A percentile compares a stretch with the other conserved stretches of the same genome.
phyloP scores from a whole-genome alignment of 1,140 invertebrate species.

The Lepidurus packardi region DNA sequence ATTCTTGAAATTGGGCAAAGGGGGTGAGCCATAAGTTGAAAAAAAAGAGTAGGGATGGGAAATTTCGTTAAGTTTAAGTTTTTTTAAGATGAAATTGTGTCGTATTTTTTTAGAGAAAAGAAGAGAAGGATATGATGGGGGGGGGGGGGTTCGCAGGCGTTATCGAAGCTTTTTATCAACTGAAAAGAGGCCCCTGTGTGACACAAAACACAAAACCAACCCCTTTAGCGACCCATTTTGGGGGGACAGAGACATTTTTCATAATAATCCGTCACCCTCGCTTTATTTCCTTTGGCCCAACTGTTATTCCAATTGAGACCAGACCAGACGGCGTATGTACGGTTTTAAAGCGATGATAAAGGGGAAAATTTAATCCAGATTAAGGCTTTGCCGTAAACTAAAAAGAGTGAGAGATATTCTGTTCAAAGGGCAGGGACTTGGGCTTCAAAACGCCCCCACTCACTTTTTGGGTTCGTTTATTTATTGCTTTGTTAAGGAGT shows the following conservation, averaged over 20 bases:
- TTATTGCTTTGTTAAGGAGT: not conserved
- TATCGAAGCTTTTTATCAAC: constrained; percentile 19
- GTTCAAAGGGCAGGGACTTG: not conserved
- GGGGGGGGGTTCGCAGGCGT: not conserved
- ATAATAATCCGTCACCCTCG: constrained; percentile 18
- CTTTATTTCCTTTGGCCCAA: not conserved
- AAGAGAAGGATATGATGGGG: not conserved
- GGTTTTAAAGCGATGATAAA: constrained; percentile 13
- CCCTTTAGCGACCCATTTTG: constrained; percentile 8
- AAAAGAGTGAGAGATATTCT: not conserved
- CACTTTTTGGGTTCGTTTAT: not conserved
- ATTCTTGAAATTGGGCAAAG: not conserved
- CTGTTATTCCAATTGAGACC: not conserved
- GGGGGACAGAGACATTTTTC: constrained; percentile 20
- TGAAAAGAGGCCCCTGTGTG: not conserved
- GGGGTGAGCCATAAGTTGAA: not conserved
- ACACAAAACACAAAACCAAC: not conserved
- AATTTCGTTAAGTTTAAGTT: not conserved
- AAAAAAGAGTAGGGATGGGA: not conserved
- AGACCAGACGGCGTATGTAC: not conserved
- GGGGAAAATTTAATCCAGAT: constrained; percentile 22
- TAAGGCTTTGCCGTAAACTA: not conserved
- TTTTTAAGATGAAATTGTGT: constrained; percentile 4
- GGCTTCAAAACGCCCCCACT: not conserved
- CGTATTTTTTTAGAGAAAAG: not conserved